phyloP scores from a whole-genome alignment of 2,888 invertebrate species.

The Melinaea marsaeus region DNA sequence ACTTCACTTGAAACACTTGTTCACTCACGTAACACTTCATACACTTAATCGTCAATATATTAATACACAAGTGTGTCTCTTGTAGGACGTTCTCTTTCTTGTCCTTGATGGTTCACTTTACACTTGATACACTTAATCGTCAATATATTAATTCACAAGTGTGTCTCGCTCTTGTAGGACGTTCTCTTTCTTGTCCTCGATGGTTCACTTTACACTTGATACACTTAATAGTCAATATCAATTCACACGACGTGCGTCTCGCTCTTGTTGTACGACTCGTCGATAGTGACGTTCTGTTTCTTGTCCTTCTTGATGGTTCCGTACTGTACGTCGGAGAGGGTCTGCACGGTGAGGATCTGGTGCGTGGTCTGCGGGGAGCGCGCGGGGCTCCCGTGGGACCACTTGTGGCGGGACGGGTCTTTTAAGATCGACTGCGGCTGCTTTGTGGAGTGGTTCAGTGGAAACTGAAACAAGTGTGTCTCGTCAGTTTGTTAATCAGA shows the following conservation, averaged over 20 bases:
- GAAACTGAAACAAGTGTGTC: slow-evolving; percentile 46
- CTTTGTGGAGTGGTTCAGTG: slow-evolving; percentile 63
- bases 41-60: slow-evolving; percentile 13
- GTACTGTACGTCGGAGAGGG: slow-evolving; percentile 72
- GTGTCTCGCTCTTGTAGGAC: too few relatives aligned
- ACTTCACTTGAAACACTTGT: slow-evolving; percentile 6
- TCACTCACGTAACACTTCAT: slow-evolving; percentile 20
- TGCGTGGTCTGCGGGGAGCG: slow-evolving; percentile 58
- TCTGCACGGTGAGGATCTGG: slow-evolving; percentile 80
- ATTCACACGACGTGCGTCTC: slow-evolving; percentile 65
- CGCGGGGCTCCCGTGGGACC: slow-evolving; percentile 72
- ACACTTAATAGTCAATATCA: slow-evolving; percentile 25
- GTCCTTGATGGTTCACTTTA: slow-evolving; percentile 2
- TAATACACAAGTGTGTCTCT: not conserved
- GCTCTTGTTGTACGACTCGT: slow-evolving; percentile 65
- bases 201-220: not conserved
- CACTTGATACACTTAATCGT: slow-evolving; percentile 16
- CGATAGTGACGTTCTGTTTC: slow-evolving; percentile 74
- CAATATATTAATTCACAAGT: not conserved
- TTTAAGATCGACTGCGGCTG: slow-evolving; percentile 81
- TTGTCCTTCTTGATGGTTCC: slow-evolving; percentile 75
- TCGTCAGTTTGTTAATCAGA: not conserved
- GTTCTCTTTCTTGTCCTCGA: too few relatives aligned
- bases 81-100: too few relatives aligned
- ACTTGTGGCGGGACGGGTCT: slow-evolving; percentile 80